Conservation (phyloP, 2,888 invertebrate genomes). For the Pyrgus malvae region DNA sequence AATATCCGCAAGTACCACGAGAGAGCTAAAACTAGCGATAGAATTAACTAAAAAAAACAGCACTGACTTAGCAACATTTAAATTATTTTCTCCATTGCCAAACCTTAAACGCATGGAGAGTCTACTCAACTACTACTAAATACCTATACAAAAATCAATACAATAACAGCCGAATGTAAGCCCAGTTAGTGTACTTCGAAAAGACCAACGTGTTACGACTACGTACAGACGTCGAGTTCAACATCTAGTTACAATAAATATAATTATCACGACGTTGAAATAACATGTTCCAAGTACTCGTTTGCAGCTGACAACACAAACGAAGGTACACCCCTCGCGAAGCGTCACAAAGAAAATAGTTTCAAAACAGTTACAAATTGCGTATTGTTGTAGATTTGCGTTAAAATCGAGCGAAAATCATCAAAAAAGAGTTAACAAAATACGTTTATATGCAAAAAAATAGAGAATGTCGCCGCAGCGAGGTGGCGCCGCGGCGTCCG, state of each 20-base stretch:
- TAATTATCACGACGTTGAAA: slow-evolving; percentile 35
- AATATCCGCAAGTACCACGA: neutral
- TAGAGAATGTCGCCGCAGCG: slow-evolving; percentile 46
- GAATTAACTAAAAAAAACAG: neutral
- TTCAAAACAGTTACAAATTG: slow-evolving; percentile 54
- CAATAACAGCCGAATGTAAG: slow-evolving; percentile 12
- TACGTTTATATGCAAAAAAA: slow-evolving; percentile 70
- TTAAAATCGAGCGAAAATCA: slow-evolving; percentile 56
- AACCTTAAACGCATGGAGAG: neutral
- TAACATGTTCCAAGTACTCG: slow-evolving; percentile 21
- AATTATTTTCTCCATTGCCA: neutral
- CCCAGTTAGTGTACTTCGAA: slow-evolving; percentile 3
- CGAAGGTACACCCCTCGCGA: slow-evolving; percentile 46
- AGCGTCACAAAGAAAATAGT: slow-evolving; percentile 60
- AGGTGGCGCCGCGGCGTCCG: slow-evolving; percentile 37
- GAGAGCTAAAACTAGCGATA: neutral
- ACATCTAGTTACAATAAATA: slow-evolving; percentile 38
- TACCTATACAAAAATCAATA: too few relatives aligned
- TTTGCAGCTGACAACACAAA: slow-evolving; percentile 19
- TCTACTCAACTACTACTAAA: too few relatives aligned
- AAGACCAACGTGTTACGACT: slow-evolving; percentile 27
- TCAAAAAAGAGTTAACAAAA: slow-evolving; percentile 72
- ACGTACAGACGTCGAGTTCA: slow-evolving; percentile 29
- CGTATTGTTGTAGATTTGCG: slow-evolving; percentile 59
- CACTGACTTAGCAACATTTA: neutral